These are phyloP conservation scores for Scomber colias DNA, from an alignment of 2,113 vertebrate genomes.

Conservation along the genomic window DNA sequence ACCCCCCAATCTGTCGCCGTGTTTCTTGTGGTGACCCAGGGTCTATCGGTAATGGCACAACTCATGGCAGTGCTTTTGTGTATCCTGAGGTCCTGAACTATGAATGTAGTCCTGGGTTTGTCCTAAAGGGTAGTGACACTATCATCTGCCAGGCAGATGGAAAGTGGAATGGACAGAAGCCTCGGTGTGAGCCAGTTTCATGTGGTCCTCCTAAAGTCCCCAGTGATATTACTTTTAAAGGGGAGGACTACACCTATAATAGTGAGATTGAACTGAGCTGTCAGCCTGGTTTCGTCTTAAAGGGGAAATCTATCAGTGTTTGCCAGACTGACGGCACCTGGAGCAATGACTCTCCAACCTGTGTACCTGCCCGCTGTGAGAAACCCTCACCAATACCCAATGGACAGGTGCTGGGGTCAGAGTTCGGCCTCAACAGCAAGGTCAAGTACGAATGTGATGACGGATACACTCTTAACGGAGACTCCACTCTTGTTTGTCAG, in stretches of 20 bases:
- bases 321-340: conserved; percentile 92
- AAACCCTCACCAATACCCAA: conserved; percentile 80
- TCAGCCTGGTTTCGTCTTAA: conserved; percentile 87
- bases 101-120: conserved; percentile 89
- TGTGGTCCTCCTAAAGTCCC: conserved; percentile 87
- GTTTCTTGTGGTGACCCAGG: conserved; percentile 86
- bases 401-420: conserved; percentile 84
- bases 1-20: conserved; percentile 85
- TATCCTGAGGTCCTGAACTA: conserved; percentile 85
- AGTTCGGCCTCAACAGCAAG: conserved; percentile 86
- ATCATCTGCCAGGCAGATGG: conserved; percentile 89
- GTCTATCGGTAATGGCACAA: conserved; percentile 82
- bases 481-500: conserved; percentile 83
- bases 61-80: conserved; percentile 84
- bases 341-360: conserved; percentile 87
- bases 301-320: conserved; percentile 84
- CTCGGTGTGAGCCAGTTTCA: conserved; percentile 88
- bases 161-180: conserved; percentile 89
- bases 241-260: conserved; percentile 86
- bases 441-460: conserved; percentile 89
- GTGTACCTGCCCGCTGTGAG: conserved; percentile 86
- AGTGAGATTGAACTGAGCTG: conserved; percentile 86
- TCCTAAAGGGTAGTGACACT: conserved; percentile 83
- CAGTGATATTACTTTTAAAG: conserved; percentile 83
- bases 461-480: conserved; percentile 88